These are phyloP conservation scores for Erinaceus europaeus DNA, from an alignment of 2,113 vertebrate genomes.

Conservation along the genomic window DNA sequence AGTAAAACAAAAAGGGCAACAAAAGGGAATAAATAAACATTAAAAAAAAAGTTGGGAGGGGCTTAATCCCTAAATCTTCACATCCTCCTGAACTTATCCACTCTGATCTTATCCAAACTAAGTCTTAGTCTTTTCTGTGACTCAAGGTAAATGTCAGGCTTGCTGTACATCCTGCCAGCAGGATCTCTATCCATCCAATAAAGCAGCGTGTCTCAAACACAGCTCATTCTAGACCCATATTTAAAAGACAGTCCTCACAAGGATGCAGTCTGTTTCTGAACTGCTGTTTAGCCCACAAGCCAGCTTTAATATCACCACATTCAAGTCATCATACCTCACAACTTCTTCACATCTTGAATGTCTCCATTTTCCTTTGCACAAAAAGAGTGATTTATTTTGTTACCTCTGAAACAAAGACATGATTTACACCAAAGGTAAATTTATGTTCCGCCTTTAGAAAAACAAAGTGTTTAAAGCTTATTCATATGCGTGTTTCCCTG, in stretches of 20 bases:
- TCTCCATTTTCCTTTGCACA: neutral
- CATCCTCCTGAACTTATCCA: too few species aligned
- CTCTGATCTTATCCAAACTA: neutral
- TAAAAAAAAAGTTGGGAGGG: too few species aligned
- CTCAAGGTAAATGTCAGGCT: neutral
- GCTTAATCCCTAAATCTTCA: too few species aligned
- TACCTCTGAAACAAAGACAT: neutral
- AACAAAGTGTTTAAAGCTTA: slow-evolving; percentile 15
- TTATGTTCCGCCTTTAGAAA: neutral
- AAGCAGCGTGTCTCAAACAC: neutral
- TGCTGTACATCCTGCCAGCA: neutral
- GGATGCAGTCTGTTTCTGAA: neutral
- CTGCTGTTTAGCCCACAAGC: neutral
- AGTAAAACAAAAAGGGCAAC: too few species aligned
- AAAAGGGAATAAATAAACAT: too few species aligned
- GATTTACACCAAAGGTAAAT: neutral
- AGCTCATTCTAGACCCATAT: neutral
- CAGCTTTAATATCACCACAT: neutral
- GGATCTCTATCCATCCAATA: neutral
- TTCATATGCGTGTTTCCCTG: neutral
- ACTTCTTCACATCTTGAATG: neutral
- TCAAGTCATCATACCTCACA: neutral
- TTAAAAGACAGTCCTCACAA: neutral
- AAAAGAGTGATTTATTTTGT: neutral
- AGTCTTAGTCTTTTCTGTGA: neutral